Evolutionary conservation across 2,797 vertebrate genomes (phyloP).

Genomic region (Pangasius krempfi): DNA sequence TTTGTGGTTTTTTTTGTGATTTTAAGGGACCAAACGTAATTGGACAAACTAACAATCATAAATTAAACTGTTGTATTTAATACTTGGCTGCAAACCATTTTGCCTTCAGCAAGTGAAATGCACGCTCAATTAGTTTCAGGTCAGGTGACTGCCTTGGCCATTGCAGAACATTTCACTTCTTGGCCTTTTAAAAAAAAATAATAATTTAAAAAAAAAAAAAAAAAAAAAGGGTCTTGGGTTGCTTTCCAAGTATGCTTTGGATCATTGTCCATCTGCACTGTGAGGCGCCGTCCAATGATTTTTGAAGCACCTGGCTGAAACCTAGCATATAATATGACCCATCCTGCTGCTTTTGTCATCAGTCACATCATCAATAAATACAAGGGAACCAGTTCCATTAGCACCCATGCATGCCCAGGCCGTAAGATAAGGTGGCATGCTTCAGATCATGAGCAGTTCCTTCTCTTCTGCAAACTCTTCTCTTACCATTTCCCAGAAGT

Average conservation of each 20-base stretch:
- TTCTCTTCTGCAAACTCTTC: background rate
- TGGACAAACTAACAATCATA: background rate
- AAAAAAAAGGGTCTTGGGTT: background rate
- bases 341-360: background rate
- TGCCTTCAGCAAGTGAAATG: background rate
- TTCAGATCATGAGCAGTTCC: background rate
- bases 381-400: background rate
- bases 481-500: background rate
- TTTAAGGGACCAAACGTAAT: background rate
- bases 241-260: background rate
- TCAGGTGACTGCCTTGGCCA: background rate
- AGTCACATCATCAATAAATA: background rate
- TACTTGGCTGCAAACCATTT: background rate
- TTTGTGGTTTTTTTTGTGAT: background rate
- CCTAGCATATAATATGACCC: background rate
- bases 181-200: background rate
- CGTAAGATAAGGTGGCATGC: background rate
- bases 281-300: background rate
- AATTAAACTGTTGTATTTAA: background rate
- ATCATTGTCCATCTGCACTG: constrained; percentile 16
- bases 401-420: background rate
- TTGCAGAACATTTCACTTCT: background rate
- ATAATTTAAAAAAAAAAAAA: too few species aligned
- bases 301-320: background rate
- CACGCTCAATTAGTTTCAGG: background rate